Percentiles rank a stretch among this genome's conserved stretches.
phyloP scores from a whole-genome alignment of 2,113 vertebrate species.

The Heliornis fulica region DNA sequence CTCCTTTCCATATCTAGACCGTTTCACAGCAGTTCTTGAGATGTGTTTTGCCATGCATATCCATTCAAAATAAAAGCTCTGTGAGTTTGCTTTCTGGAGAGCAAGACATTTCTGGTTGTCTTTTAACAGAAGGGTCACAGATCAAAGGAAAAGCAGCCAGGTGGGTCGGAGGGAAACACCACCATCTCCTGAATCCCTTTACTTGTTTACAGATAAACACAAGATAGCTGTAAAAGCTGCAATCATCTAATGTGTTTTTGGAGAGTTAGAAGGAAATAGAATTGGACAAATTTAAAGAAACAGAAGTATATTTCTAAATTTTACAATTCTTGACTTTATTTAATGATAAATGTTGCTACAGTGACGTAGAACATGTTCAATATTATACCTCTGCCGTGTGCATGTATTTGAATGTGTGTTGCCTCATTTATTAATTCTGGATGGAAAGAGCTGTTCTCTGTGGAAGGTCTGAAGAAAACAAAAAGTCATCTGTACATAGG shows the following conservation, averaged over 20 bases:
- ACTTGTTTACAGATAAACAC: conserved; percentile 26
- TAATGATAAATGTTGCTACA: background rate
- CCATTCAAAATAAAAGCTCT: conserved; percentile 11
- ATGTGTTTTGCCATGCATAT: background rate
- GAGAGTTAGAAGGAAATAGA: background rate
- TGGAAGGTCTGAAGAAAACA: background rate
- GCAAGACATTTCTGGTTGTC: background rate
- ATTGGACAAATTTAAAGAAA: background rate
- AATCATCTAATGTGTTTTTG: background rate
- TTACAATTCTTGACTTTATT: background rate
- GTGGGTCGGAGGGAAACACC: background rate
- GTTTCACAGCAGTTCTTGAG: background rate
- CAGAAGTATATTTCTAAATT: background rate
- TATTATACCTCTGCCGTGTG: background rate
- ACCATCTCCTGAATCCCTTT: background rate
- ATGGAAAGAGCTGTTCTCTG: background rate
- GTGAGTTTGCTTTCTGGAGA: background rate
- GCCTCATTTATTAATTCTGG: background rate
- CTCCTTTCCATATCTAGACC: background rate
- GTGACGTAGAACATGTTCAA: background rate
- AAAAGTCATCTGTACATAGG: background rate
- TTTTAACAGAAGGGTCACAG: background rate
- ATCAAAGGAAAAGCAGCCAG: background rate
- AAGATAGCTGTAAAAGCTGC: background rate
- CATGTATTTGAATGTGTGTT: background rate